These are phyloP conservation scores for Megastigmus dorsalis DNA, from an alignment of 2,888 invertebrate species.

Conservation along the genomic window DNA sequence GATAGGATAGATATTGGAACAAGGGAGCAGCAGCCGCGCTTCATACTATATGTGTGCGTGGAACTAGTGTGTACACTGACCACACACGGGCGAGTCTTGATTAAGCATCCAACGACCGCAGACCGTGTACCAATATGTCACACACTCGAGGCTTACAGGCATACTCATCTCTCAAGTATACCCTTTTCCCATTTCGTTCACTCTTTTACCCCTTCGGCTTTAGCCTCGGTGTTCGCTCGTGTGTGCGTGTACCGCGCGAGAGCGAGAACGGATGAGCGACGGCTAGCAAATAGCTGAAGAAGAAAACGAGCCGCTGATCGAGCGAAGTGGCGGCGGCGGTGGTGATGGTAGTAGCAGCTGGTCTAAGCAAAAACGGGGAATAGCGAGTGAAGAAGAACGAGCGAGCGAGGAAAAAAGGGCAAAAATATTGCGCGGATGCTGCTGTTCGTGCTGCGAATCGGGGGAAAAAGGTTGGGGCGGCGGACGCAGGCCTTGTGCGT, in stretches of 20 bases:
- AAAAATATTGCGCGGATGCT: no score
- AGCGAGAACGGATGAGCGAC: neutral
- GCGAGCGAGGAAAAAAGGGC: no score
- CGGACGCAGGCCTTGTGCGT: no score
- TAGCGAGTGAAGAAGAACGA: no score
- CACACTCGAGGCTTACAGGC: slow-evolving; percentile 38
- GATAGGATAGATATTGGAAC: neutral
- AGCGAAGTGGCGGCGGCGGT: neutral
- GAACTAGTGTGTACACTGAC: slow-evolving; percentile 30
- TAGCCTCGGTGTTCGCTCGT: no score
- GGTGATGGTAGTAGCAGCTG: neutral
- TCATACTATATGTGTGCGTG: neutral
- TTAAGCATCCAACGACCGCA: slow-evolving; percentile 61
- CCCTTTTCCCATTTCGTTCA: neutral
- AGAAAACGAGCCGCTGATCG: slow-evolving; percentile 32
- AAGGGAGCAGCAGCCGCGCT: neutral
- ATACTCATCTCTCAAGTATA: slow-evolving; percentile 27
- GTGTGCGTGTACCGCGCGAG: neutral
- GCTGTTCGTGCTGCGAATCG: no score
- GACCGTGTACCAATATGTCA: slow-evolving; percentile 62
- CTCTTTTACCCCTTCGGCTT: no score
- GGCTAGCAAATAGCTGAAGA: slow-evolving; percentile 29
- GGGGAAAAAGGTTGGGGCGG: no score
- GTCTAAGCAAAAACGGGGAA: neutral
- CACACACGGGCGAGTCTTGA: slow-evolving; percentile 59